Evolutionary conservation across 2,113 vertebrate species (phyloP).

Genomic region (Leucopsar rothschildi): DNA sequence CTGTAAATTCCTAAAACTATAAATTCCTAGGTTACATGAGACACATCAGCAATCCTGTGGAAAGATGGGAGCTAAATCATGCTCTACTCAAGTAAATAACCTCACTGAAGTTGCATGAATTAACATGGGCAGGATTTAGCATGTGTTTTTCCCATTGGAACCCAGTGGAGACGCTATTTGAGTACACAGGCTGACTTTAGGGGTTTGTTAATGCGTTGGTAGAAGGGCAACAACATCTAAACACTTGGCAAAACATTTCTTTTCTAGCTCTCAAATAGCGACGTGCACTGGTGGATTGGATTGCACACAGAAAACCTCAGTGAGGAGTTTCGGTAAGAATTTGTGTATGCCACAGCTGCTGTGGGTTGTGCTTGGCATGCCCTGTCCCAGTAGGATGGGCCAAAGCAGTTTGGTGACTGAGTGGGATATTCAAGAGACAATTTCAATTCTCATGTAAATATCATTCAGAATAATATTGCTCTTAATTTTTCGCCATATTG

Average conservation of each 20-base stretch:
- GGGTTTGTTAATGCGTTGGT: background rate
- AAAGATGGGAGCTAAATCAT: background rate
- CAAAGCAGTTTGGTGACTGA: background rate
- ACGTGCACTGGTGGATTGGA: constrained; percentile 89
- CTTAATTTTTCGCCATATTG: background rate
- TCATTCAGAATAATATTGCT: background rate
- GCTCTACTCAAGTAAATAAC: background rate
- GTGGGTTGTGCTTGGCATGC: background rate
- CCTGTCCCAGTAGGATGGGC: background rate
- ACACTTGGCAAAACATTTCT: background rate
- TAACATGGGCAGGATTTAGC: background rate
- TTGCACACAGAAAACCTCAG: constrained; percentile 66
- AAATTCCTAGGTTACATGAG: background rate
- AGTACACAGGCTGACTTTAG: background rate
- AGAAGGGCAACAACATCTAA: background rate
- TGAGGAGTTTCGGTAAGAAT: constrained; percentile 78
- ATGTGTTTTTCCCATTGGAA: background rate
- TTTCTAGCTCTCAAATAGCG: constrained; percentile 73
- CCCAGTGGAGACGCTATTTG: background rate
- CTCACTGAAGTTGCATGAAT: background rate
- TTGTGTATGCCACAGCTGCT: background rate
- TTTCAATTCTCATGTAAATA: background rate
- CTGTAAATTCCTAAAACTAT: background rate
- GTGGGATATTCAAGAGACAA: background rate
- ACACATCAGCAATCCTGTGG: background rate